Evolutionary conservation across 2,888 invertebrate genomes (phyloP), one percentile per base, ranked within the genome.

Genomic region (Ornithoptera priamus): DNA sequence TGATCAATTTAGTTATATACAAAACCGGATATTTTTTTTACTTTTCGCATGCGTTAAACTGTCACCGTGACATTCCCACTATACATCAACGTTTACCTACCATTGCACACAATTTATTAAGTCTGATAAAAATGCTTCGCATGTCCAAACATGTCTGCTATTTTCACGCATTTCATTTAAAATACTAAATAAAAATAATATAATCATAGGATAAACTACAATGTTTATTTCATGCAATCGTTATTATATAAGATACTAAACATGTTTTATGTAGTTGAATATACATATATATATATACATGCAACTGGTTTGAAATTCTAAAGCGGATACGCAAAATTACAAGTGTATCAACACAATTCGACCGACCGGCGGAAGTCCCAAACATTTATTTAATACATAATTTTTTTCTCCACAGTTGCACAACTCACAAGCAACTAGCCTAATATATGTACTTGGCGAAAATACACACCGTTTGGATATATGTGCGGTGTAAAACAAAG

Each of bases 81-180:
- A 6, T 8, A 58, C 12, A 22, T 1, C 22, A 8, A 24, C 0
- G 22, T 58, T 10, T 70, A 39, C 42, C 63, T 70, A 64, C 22
- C 59, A 70, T 70, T 70, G 67, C 70, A 70, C 67, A 62, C 62
- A 59, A 56, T 59, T 42, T 61, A 4, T 22, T 50, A 59, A 60
- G 56, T 63, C 22, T 18, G 60, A 53, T 53, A 65, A 71, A 75
- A 73, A 75, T 75, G 74, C 76, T 73, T 72, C 66, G 75, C 76
- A 76, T 74, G 72, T 72, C 69, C 60, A 62, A 68, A 22, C 57
- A 58, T 24, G 65, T 65, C 56, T 62, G 60, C 62, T 60, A 72
- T 65, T 36, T 69, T 50, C 10, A 66, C 60, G 30, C 30, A 50
- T 66, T 66, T 60, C 24, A 66, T 60, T 12, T 46, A 59, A 61